Base-by-base conservation (phyloP, 2,888 invertebrate genomes). In the Elgonia sp. region DNA sequence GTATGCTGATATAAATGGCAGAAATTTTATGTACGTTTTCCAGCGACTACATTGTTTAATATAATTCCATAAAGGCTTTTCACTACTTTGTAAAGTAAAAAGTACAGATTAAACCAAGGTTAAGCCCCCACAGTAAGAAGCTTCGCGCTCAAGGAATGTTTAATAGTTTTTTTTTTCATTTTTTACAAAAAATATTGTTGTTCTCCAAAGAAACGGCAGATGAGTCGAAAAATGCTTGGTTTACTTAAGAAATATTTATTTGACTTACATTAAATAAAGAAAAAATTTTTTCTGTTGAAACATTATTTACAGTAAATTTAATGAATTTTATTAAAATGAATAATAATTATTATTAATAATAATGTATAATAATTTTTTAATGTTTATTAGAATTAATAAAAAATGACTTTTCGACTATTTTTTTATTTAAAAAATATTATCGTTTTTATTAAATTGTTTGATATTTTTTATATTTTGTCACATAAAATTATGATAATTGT, bases 181-280 rank as follows among this genome's bases (percentile, higher is more conserved):
- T 18, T 72, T 57, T 39, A 12, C n/a, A n/a, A 0, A 37, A 10
- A 53, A 16, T 55, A 72, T 53, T 57, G n/a, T 20, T 57, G 18
- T 1, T 1, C 10, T 29, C 39, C 1, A 39, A 53, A 53, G 12
- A 50, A 21, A 50, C n/a, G 46, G 46, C 18, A 20, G 20, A 20
- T 16, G 46, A n/a, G 14, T 8, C 37, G 63, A n/a, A 65, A 65
- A 65, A 20, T 8, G 16, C 50, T 50, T 14, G 50, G 40, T 42
- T 65, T 65, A 65, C 65, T 42, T 65, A 65, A 65, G 65, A 65
- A 65, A 65, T 65, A 65, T 65, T 42, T 18, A 37, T 16, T 37
- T 21, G 50, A 50, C 2, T 16, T 67, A 10, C 2, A 18, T 39
- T 65, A 42, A n/a, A 29, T 29, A 29, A 29, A 29, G 1, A 5